Conservation (phyloP, 2,113 vertebrate species). For the Ardeotis arabs region DNA sequence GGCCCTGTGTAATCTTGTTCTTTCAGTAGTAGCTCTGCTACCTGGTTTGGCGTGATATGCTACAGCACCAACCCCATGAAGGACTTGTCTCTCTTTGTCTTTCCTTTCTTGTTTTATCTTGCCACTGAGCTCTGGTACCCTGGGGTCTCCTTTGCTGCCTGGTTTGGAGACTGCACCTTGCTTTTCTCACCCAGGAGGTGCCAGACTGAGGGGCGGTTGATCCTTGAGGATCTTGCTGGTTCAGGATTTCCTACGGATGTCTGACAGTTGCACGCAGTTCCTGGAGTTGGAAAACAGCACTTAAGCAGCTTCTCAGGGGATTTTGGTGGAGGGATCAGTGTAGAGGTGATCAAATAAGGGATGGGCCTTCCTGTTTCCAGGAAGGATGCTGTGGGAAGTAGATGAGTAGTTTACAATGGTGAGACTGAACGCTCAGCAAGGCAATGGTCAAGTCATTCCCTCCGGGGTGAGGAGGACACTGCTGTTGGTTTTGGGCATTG, state of each 20-base stretch:
- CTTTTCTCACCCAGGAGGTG: neutral
- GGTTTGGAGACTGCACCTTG: neutral
- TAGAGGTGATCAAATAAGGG: too few species aligned
- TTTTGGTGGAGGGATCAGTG: neutral
- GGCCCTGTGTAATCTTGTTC: neutral
- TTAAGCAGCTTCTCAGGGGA: neutral
- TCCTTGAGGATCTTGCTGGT: too few species aligned
- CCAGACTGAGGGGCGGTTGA: neutral
- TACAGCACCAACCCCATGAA: too few species aligned
- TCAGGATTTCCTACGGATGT: neutral
- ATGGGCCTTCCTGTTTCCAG: neutral
- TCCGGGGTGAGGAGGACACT: neutral
- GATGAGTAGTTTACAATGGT: neutral
- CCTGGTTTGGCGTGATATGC: too few species aligned
- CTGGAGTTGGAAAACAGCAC: neutral
- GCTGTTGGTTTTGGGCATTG: neutral
- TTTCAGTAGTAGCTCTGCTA: too few species aligned
- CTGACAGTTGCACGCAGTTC: neutral
- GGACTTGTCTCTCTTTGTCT: neutral
- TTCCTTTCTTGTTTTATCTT: neutral
- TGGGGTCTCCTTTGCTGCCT: neutral
- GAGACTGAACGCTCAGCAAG: neutral
- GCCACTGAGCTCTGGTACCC: rapidly evolving
- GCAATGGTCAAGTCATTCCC: neutral
- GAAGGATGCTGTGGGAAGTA: neutral